Percentiles rank a stretch among this genome's conserved stretches.
Evolutionary conservation across 2,113 vertebrate genomes (phyloP).

Genomic region (Peromyscus californicus): DNA sequence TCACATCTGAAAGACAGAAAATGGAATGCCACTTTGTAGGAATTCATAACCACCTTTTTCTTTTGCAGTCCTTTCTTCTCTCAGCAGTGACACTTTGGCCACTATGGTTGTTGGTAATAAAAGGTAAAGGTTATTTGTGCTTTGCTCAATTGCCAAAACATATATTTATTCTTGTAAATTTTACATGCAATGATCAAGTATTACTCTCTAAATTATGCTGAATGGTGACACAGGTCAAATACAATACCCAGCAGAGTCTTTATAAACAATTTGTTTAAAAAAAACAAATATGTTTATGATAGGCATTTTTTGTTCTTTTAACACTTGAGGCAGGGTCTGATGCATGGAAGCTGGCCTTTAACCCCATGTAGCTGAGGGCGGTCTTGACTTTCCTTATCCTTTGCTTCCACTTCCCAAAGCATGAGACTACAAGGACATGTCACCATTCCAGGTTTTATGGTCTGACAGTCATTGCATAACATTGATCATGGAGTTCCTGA

Average conservation of each 20-base stretch:
- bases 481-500: neutral
- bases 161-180: neutral
- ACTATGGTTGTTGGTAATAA: constrained; percentile 13
- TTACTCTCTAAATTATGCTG: constrained; percentile 28
- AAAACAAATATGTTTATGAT: neutral
- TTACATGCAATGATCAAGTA: neutral
- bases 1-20: constrained; percentile 63
- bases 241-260: neutral
- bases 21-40: constrained; percentile 7
- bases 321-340: neutral
- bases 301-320: neutral
- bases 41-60: constrained; percentile 64
- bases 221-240: constrained; percentile 12
- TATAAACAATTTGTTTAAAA: neutral
- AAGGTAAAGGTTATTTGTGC: neutral
- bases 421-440: neutral
- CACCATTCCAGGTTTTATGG: neutral
- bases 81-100: neutral
- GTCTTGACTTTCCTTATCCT: too few species aligned
- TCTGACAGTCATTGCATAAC: neutral
- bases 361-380: neutral
- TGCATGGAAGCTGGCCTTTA: too few species aligned
- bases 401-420: neutral
- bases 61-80: constrained; percentile 20
- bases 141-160: neutral